phyloP scores from a whole-genome alignment of 2,113 vertebrate genomes.

The Patagioenas fasciata region DNA sequence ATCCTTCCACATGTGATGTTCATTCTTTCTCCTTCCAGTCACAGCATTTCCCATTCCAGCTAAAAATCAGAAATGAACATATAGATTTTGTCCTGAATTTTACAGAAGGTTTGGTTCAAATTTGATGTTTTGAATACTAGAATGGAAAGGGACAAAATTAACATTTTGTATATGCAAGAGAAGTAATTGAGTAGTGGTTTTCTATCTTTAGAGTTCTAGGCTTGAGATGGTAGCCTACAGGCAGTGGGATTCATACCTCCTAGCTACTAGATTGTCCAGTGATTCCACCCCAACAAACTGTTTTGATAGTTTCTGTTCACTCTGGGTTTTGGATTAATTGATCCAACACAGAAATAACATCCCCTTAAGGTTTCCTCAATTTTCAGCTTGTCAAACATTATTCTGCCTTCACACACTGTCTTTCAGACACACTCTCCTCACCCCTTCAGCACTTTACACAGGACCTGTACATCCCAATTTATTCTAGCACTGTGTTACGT shows the following conservation, averaged over 20 bases:
- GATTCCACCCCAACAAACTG: background rate
- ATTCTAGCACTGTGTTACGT: background rate
- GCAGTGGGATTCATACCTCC: background rate
- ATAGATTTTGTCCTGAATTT: background rate
- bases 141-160: background rate
- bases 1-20: background rate
- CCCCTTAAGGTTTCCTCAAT: background rate
- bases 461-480: conserved; percentile 8
- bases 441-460: background rate
- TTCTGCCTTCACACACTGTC: background rate
- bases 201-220: background rate
- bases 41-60: background rate
- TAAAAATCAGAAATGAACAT: background rate
- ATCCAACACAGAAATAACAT: background rate
- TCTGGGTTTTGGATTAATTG: background rate
- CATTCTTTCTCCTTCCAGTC: background rate
- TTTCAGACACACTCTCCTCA: background rate
- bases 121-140: background rate
- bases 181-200: background rate
- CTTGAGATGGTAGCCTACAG: background rate
- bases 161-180: background rate
- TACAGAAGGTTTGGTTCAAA: background rate
- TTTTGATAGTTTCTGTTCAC: background rate
- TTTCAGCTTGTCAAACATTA: conserved; percentile 14
- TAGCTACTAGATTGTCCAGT: background rate